phyloP scores from a whole-genome alignment of 2,797 vertebrate species.

The Sebastes itinus region DNA sequence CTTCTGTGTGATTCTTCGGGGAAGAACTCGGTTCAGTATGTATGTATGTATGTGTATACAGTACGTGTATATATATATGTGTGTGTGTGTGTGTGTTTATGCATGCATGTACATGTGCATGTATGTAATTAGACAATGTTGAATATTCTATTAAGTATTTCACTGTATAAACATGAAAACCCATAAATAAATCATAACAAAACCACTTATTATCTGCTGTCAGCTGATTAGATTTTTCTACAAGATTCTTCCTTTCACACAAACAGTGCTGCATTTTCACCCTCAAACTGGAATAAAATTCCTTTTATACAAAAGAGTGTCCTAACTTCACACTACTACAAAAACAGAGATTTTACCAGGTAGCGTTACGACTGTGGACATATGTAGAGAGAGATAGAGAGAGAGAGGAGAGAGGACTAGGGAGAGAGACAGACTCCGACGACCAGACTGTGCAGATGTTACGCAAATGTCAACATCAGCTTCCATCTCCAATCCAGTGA shows the following conservation, averaged over 20 bases:
- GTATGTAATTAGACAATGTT: too few species aligned
- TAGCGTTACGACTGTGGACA: neutral
- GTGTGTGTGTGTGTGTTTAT: too few species aligned
- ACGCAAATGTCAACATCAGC: constrained; percentile 72
- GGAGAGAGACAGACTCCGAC: constrained; percentile 32
- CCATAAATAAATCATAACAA: too few species aligned
- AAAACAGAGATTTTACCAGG: neutral
- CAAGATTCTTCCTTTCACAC: neutral
- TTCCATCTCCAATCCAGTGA: constrained; percentile 66
- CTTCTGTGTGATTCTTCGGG: too few species aligned
- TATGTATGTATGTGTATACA: too few species aligned
- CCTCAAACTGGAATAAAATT: neutral
- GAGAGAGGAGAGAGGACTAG: neutral
- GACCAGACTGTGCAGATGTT: constrained; percentile 60
- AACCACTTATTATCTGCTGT: neutral
- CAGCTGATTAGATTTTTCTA: constrained; percentile 4
- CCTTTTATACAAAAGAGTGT: neutral
- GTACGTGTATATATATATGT: too few species aligned
- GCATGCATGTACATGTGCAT: too few species aligned
- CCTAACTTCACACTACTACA: neutral
- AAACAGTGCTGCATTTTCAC: neutral
- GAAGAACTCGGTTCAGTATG: too few species aligned
- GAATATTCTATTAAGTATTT: too few species aligned
- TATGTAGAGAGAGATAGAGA: neutral
- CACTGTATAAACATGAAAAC: too few species aligned